Conservation (phyloP, 2,113 vertebrate genomes). For the Larimichthys crocea region DNA sequence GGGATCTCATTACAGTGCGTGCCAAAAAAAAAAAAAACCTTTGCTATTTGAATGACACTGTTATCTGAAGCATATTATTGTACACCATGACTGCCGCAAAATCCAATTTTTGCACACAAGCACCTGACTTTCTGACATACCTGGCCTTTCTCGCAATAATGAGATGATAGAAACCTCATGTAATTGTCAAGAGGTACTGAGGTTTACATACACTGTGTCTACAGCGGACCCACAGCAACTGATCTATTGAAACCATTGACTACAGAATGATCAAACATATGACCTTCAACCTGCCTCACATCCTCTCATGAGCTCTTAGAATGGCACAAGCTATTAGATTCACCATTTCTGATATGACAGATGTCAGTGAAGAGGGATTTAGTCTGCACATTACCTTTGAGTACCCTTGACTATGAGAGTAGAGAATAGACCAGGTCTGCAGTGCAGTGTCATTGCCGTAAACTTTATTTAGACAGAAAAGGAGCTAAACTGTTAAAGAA, state of each 20-base stretch:
- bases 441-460: not conserved
- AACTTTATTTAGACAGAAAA: not conserved
- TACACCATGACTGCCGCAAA: constrained; percentile 29
- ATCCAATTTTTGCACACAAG: constrained; percentile 27
- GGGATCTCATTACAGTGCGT: constrained; percentile 2
- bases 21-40: not conserved
- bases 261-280: constrained; percentile 8
- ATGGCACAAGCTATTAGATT: constrained; percentile 60
- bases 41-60: constrained; percentile 27
- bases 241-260: constrained; percentile 1
- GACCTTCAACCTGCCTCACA: constrained; percentile 43
- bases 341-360: constrained; percentile 63
- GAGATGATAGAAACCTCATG: constrained; percentile 31
- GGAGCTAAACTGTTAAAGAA: constrained; percentile 13
- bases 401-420: constrained; percentile 19
- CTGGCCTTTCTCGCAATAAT: constrained; percentile 29
- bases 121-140: constrained; percentile 34
- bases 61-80: constrained; percentile 31
- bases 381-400: constrained; percentile 43
- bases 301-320: constrained; percentile 20
- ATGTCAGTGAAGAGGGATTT: constrained; percentile 62
- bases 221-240: not conserved
- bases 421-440: constrained; percentile 15
- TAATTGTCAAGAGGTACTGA: constrained; percentile 32
- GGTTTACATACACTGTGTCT: constrained; percentile 14